phyloP scores from a whole-genome alignment of 2,113 vertebrate species.

The Leptobrachium ailaonicum region DNA sequence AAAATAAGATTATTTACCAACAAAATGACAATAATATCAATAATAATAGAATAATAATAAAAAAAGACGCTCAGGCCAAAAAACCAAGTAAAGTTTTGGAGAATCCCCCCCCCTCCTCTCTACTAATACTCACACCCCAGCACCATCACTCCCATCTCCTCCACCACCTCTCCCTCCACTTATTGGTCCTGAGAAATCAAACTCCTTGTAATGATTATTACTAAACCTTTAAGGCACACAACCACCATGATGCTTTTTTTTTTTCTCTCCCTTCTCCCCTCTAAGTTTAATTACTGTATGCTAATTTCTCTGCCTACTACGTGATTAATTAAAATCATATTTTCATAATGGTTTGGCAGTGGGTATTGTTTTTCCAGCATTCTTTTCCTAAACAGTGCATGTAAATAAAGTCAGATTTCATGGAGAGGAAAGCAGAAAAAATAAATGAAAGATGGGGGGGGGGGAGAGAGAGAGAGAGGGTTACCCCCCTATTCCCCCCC shows the following conservation, averaged over 20 bases:
- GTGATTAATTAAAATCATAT: constrained; percentile 91
- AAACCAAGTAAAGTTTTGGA: neutral
- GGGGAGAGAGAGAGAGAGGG: constrained; percentile 58
- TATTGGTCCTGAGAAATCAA: constrained; percentile 72
- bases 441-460: constrained; percentile 59
- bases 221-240: constrained; percentile 73
- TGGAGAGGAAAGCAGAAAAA: constrained; percentile 68
- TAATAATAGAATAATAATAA: too few relatives aligned
- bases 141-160: too few relatives aligned
- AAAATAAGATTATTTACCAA: constrained; percentile 57
- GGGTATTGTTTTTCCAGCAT: constrained; percentile 75
- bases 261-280: constrained; percentile 50
- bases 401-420: constrained; percentile 87
- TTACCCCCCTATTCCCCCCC: too few relatives aligned
- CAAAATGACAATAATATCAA: neutral
- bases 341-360: constrained; percentile 89
- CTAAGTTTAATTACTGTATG: constrained; percentile 86
- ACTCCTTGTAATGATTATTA: constrained; percentile 75
- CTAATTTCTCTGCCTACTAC: constrained; percentile 85
- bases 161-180: constrained; percentile 64
- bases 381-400: constrained; percentile 79
- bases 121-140: too few relatives aligned
- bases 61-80: neutral
- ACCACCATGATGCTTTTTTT: constrained; percentile 70
- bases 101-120: neutral